Percentiles rank a stretch among this genome's conserved stretches.
These are phyloP conservation scores for Drosophila pseudotakahashii DNA, from an alignment of 2,888 invertebrate species.

Conservation along the genomic window DNA sequence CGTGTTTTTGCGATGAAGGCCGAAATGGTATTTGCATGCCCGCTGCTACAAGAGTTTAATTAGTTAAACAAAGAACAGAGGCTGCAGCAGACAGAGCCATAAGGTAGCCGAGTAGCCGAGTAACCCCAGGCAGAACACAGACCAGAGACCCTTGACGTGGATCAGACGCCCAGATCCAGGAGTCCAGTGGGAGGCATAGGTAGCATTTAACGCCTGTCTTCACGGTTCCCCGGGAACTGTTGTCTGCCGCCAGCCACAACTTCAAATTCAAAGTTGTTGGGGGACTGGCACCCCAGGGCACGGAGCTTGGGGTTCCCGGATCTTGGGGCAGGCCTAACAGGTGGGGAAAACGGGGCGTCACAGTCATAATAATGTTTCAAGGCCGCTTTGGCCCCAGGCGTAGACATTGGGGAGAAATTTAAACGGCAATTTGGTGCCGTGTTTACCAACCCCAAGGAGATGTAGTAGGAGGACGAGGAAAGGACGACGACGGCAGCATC, in stretches of 20 bases:
- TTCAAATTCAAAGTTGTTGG: constrained; percentile 64
- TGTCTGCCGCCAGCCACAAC: constrained; percentile 72
- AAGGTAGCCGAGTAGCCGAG: constrained; percentile 30
- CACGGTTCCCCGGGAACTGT: constrained; percentile 20
- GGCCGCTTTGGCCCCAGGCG: constrained; percentile 60
- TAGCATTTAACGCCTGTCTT: constrained; percentile 64
- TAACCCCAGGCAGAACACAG: constrained; percentile 4
- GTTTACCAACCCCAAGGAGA: constrained; percentile 79
- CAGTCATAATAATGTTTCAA: constrained; percentile 78
- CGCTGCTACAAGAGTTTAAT: constrained; percentile 67
- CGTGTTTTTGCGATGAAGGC: constrained; percentile 27
- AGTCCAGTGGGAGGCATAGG: constrained; percentile 51
- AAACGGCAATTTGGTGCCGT: constrained; percentile 79
- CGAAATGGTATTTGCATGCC: constrained; percentile 59
- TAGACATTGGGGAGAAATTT: constrained; percentile 73
- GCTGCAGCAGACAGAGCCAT: constrained; percentile 12
- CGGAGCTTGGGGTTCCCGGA: neutral
- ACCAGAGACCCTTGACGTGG: constrained; percentile 47
- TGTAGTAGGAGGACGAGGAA: constrained; percentile 3
- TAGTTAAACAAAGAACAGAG: constrained; percentile 57
- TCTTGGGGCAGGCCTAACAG: constrained; percentile 37
- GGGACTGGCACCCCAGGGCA: constrained; percentile 3
- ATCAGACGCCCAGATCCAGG: constrained; percentile 39
- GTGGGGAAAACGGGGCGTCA: constrained; percentile 30
- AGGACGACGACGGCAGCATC: constrained; percentile 49